Evolutionary conservation across 1,140 invertebrate genomes (phyloP), one percentile per base, ranked within the genome.

Genomic region (Leguminivora glycinivorella): DNA sequence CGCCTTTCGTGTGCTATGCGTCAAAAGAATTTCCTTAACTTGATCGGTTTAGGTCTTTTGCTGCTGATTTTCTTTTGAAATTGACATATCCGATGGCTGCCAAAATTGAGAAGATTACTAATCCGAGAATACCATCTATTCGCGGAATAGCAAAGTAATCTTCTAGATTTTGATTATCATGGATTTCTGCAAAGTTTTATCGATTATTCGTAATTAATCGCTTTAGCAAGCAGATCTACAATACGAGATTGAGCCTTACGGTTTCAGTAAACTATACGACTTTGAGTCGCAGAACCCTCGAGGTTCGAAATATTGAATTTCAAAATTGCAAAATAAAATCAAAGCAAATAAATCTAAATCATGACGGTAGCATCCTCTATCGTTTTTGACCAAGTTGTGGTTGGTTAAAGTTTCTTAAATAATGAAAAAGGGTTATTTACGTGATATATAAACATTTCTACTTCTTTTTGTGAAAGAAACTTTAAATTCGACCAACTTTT

Each of bases 1-100:
- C 34, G 25, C 5, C 19, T 38, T 26, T 56, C 70, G 75, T 83
- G 84, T 81, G 80, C 78, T 72, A 76, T 68, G 69, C 81, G 29
- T 82, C 84, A 85, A 83, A 80, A 79, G 70, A 47, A 25, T 34
- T 71, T 75, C 4, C 25, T 58, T 72, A 63, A 24, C 4, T 40
- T 71, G 47, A 9, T 52, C 26, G 58, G 68, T 74, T 14, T 17
- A 74, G 19, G 22, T 22, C 47, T n/a, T 19, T 52, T 52, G 0
- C 1, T 9, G n/a, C 5, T 22, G 17, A 9, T 52, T 52, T 52
- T 52, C 47, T 52, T 52, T 9, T 10, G 17, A 52, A 1, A 19
- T 43, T 43, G n/a, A 43, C 1, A 38, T n/a, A n/a, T n/a, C n/a
- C n/a, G n/a, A n/a, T n/a, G n/a, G n/a, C n/a, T n/a, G n/a, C n/a